phyloP scores from a whole-genome alignment of 1,140 invertebrate genomes.

The Palaemon carinicauda region DNA sequence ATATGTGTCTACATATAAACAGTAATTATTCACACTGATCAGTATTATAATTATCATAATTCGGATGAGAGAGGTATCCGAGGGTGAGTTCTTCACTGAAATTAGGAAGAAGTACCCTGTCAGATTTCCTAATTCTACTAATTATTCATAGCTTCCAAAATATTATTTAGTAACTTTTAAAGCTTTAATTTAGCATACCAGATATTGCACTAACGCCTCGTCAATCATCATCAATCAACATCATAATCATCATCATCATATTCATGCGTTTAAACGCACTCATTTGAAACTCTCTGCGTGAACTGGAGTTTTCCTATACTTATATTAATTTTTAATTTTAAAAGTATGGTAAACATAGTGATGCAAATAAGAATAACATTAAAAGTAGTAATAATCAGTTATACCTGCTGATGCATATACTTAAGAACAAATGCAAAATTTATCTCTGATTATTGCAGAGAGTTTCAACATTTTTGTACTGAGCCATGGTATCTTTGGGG shows the following conservation, averaged over 20 bases:
- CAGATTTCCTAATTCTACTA: constrained; percentile 38
- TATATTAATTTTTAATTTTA: neutral
- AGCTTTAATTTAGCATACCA: constrained; percentile 55
- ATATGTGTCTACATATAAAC: neutral
- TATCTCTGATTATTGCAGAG: constrained; percentile 12
- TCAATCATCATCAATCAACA: neutral
- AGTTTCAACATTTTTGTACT: constrained; percentile 52
- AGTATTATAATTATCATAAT: constrained; percentile 49
- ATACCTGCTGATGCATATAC: neutral
- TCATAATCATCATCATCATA: too few relatives aligned
- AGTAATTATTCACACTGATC: constrained; percentile 44
- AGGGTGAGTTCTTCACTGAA: neutral
- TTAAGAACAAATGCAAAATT: neutral
- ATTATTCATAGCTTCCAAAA: constrained; percentile 52
- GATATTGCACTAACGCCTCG: constrained; percentile 52
- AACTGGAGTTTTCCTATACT: neutral
- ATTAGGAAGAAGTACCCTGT: neutral
- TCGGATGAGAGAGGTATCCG: constrained; percentile 50
- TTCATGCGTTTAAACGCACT: neutral
- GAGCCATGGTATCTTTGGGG: constrained; percentile 29
- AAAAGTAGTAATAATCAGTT: neutral
- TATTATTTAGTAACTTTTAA: constrained; percentile 52
- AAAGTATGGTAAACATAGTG: neutral
- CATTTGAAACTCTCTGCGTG: constrained; percentile 48
- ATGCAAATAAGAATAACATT: neutral